These are phyloP conservation scores for Drosophila pruinosa DNA, from an alignment of 1,140 invertebrate species.

Conservation along the genomic window DNA sequence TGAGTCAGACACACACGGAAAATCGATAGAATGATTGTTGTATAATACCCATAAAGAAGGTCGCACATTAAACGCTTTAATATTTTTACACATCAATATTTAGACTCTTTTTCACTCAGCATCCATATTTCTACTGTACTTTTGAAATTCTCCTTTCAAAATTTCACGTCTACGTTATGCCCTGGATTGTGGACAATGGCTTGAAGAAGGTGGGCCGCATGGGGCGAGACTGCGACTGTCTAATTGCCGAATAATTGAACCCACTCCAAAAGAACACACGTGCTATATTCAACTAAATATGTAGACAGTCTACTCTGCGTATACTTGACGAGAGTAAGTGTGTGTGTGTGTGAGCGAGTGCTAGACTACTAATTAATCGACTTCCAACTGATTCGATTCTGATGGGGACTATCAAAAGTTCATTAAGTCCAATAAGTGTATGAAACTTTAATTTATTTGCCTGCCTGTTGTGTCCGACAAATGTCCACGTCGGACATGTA, in stretches of 20 bases:
- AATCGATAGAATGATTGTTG: slow-evolving; percentile 80
- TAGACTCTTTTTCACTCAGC: slow-evolving; percentile 40
- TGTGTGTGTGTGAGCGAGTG: slow-evolving; percentile 6
- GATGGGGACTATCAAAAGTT: slow-evolving; percentile 76
- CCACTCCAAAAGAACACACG: slow-evolving; percentile 54
- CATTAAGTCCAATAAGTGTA: slow-evolving; percentile 69
- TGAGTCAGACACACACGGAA: slow-evolving; percentile 62
- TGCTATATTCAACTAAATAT: slow-evolving; percentile 45
- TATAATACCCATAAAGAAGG: slow-evolving; percentile 70
- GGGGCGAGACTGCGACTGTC: slow-evolving; percentile 28
- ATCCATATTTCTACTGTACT: not conserved
- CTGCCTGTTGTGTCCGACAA: not conserved
- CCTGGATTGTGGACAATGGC: not conserved
- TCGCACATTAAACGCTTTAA: slow-evolving; percentile 77
- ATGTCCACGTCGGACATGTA: slow-evolving; percentile 12
- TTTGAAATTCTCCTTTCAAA: slow-evolving; percentile 14
- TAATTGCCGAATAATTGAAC: slow-evolving; percentile 76
- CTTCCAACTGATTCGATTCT: slow-evolving; percentile 78
- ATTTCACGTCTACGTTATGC: slow-evolving; percentile 14
- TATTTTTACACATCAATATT: slow-evolving; percentile 67
- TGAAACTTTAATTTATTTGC: slow-evolving; percentile 64
- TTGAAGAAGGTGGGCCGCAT: not conserved
- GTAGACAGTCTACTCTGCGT: slow-evolving; percentile 11
- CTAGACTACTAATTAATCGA: slow-evolving; percentile 69
- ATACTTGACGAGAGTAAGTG: not conserved